These are phyloP conservation scores for Antechinus flavipes DNA, from an alignment of 2,113 vertebrate species.

Conservation along the genomic window DNA sequence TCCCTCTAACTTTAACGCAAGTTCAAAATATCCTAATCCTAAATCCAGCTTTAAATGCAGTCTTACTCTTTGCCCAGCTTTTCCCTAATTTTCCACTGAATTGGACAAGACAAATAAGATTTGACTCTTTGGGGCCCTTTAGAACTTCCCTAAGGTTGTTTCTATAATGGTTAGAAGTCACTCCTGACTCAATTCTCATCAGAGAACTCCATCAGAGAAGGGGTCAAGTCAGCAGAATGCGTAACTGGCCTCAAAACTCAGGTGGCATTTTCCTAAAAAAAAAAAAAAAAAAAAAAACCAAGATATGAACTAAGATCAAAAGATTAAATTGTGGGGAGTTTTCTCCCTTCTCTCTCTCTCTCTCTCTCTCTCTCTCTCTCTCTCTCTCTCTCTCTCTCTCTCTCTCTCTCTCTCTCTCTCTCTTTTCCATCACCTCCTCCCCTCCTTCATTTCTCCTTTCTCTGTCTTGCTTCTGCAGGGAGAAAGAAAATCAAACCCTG, in stretches of 20 bases:
- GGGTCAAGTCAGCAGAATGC: not conserved
- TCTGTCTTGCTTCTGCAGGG: slow-evolving; percentile 40
- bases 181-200: not conserved
- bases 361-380: not conserved
- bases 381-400: not conserved
- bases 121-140: not conserved
- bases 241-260: accelerated
- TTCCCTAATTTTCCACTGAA: not conserved
- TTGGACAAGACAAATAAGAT: not conserved
- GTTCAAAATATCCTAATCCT: not conserved
- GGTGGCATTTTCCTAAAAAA: slow-evolving; percentile 18
- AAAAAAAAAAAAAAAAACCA: slow-evolving; percentile 29
- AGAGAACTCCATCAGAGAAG: not conserved
- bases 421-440: not conserved
- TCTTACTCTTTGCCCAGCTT: not conserved
- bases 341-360: not conserved
- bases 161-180: not conserved
- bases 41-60: not conserved
- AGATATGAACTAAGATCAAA: slow-evolving; percentile 55
- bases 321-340: slow-evolving; percentile 47
- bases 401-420: not conserved
- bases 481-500: slow-evolving; percentile 48
- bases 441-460: slow-evolving; percentile 15
- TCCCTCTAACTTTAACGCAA: not conserved
- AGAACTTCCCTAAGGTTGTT: not conserved